Evolutionary conservation across 2,888 invertebrate genomes (phyloP).

Genomic region (Tipula helvola): DNA sequence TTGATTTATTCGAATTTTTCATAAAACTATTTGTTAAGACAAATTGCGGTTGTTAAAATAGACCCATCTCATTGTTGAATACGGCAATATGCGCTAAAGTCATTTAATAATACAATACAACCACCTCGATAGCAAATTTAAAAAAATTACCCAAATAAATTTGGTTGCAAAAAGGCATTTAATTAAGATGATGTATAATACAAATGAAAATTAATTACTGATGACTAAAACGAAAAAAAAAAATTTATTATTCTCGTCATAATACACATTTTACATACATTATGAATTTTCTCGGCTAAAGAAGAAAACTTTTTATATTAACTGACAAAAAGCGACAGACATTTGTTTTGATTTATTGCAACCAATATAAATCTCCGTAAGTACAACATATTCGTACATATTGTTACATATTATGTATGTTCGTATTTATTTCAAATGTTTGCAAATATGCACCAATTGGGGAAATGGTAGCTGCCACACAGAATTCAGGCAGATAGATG

Average conservation of each 20-base stretch:
- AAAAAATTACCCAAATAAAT: neutral
- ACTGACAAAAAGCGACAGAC: neutral
- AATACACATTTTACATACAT: neutral
- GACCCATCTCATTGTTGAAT: neutral
- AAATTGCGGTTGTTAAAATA: neutral
- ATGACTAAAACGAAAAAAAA: neutral
- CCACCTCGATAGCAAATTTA: neutral
- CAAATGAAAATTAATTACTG: neutral
- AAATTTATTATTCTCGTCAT: neutral
- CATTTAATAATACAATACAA: too few species aligned
- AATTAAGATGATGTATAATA: slow-evolving; percentile 4
- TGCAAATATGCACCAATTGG: too few species aligned
- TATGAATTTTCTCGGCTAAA: neutral
- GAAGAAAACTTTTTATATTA: neutral
- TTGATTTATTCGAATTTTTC: neutral
- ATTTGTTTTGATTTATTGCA: neutral
- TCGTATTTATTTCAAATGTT: neutral
- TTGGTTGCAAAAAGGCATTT: neutral
- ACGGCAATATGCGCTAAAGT: too few species aligned
- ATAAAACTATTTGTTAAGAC: neutral
- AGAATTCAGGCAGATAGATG: neutral
- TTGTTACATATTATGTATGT: neutral
- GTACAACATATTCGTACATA: neutral
- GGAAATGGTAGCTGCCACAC: neutral
- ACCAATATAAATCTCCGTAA: neutral